phyloP scores from a whole-genome alignment of 2,113 vertebrate genomes.

The Barbus barbus region DNA sequence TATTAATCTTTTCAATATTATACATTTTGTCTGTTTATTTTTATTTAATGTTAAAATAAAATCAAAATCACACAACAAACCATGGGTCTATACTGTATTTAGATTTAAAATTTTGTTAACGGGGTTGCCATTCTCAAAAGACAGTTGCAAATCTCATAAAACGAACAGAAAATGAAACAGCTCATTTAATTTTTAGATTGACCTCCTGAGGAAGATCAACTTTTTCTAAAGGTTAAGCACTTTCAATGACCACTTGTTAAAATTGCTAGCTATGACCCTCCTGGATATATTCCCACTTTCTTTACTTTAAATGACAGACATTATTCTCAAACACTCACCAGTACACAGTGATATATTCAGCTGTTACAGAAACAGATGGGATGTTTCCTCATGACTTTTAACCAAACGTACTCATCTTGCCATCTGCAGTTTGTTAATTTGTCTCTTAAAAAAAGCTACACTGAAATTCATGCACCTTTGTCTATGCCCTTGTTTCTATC shows the following conservation, averaged over 20 bases:
- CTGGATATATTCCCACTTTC: background rate
- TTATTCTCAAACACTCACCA: background rate
- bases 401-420: background rate
- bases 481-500: background rate
- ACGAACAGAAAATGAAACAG: background rate
- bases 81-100: background rate
- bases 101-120: background rate
- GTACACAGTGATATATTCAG: background rate
- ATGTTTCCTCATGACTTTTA: background rate
- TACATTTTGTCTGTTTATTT: background rate
- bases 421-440: conserved; percentile 5
- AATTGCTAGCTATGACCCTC: background rate
- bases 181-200: background rate
- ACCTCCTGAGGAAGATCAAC: background rate
- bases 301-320: background rate
- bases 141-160: background rate
- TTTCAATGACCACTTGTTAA: background rate
- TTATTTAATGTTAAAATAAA: background rate
- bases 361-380: background rate
- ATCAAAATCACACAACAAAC: background rate
- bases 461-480: conserved; percentile 1
- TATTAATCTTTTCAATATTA: background rate
- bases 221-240: background rate
- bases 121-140: background rate
- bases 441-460: background rate